These are phyloP conservation scores for Rhabdomys pumilio DNA, from an alignment of 2,797 vertebrate genomes.

Conservation along the genomic window DNA sequence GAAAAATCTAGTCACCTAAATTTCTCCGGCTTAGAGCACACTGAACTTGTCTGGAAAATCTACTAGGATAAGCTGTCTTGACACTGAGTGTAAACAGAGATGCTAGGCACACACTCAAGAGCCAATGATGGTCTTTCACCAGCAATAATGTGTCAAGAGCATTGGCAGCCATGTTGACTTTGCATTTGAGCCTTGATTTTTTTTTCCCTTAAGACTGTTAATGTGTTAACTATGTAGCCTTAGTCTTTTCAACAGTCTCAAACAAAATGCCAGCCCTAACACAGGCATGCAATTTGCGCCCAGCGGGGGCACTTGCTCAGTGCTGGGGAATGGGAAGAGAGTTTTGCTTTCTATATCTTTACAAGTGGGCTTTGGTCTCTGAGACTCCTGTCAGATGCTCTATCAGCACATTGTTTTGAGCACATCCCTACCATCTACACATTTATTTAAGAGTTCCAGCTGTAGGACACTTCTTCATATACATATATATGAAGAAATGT, in stretches of 20 bases:
- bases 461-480: not conserved
- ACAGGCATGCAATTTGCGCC: not conserved
- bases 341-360: not conserved
- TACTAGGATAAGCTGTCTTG: not conserved
- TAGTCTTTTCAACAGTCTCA: not conserved
- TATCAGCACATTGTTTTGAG: not conserved
- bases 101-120: not conserved
- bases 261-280: not conserved
- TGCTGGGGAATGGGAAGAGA: not conserved
- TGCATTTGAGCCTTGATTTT: not conserved
- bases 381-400: not conserved
- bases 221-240: not conserved
- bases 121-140: not conserved
- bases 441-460: not conserved
- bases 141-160: not conserved
- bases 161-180: not conserved
- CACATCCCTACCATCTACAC: not conserved
- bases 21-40: conserved; percentile 32
- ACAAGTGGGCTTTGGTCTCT: not conserved
- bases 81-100: not conserved
- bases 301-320: not conserved
- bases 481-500: no score
- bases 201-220: not conserved
- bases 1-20: not conserved
- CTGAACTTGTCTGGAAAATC: conserved; percentile 22